Base-by-base conservation (phyloP, 2,113 vertebrate species). In the Indicator indicator region DNA sequence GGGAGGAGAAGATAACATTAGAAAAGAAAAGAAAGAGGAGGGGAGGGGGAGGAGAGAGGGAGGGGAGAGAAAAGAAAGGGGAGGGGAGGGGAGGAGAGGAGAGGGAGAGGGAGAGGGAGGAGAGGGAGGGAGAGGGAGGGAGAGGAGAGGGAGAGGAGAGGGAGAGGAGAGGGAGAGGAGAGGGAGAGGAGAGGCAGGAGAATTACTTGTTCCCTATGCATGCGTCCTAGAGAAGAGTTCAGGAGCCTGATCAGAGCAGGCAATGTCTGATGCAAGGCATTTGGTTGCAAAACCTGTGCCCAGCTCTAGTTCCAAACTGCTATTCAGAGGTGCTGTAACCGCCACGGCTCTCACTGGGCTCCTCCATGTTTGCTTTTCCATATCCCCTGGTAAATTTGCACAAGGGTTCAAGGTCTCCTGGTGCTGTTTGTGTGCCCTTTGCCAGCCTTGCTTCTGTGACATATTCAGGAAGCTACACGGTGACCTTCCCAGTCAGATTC, bases 321-420 rank as follows among this genome's bases (percentile, higher is more conserved):
- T 64, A 7, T 76, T 86, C 70, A 60, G 70, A 72, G 70, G 81
- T 2, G 90, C 64, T 87, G 59, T 68, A 78, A 38, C 50, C 75
- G 60, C 58, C 40, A 14, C 16, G 3, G 18, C 32, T 33, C n/a
- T 68, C 18, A 3, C 87, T 17, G 50, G 59, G 36, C 59, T 91
- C 56, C 79, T 58, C 78, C 1, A 4, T 89, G 88, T 96, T 96
- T 91, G 62, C 83, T 93, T 96, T 96, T 93, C 96, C 88, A 64
- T 12, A 60, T 76, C 16, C 82, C 68, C 79, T 23, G 88, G 90
- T 85, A 89, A 89, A 91, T 91, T 95, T 96, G 85, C 93, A 86
- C 85, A 93, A 83, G 95, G 52, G 86, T 86, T 94, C 85, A 93
- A 94, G 93, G 90, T 86, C 67, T 85, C 9, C 68, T 60, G 76